Evolutionary conservation across 2,113 vertebrate genomes (phyloP).

Genomic region (Nipponia nippon): DNA sequence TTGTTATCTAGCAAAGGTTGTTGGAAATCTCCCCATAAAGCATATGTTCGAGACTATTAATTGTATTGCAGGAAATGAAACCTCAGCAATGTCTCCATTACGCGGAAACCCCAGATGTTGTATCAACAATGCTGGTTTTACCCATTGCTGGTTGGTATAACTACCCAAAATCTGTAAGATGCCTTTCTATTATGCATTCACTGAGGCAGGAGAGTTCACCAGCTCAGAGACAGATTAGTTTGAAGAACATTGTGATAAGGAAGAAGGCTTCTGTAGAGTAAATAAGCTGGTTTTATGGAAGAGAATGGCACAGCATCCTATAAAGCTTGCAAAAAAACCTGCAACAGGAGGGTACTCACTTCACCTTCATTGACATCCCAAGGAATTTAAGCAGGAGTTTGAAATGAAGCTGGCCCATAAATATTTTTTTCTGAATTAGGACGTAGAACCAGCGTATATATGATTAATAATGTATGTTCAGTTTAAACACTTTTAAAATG

Average conservation of each 20-base stretch:
- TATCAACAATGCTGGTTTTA: not conserved
- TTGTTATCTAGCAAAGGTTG: not conserved
- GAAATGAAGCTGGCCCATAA: not conserved
- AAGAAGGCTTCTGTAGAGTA: not conserved
- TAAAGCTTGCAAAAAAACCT: not conserved
- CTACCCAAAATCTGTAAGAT: not conserved
- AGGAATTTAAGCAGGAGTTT: not conserved
- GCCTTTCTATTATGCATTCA: not conserved
- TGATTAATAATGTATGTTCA: not conserved
- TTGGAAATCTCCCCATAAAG: conserved; percentile 15
- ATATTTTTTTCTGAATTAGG: not conserved
- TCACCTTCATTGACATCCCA: not conserved
- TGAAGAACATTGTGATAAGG: not conserved
- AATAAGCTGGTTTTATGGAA: not conserved
- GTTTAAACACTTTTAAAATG: not conserved
- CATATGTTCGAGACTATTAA: conserved; percentile 31
- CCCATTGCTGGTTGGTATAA: not conserved
- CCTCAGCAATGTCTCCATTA: not conserved
- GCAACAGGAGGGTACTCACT: accelerated
- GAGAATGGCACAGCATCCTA: not conserved
- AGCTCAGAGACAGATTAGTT: not conserved
- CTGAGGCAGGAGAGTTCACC: not conserved
- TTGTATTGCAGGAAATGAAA: conserved; percentile 5
- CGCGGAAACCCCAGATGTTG: not conserved
- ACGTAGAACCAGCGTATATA: not conserved